Evolutionary conservation across 2,888 invertebrate species (phyloP).

Genomic region (Hypselothyrea guttata): DNA sequence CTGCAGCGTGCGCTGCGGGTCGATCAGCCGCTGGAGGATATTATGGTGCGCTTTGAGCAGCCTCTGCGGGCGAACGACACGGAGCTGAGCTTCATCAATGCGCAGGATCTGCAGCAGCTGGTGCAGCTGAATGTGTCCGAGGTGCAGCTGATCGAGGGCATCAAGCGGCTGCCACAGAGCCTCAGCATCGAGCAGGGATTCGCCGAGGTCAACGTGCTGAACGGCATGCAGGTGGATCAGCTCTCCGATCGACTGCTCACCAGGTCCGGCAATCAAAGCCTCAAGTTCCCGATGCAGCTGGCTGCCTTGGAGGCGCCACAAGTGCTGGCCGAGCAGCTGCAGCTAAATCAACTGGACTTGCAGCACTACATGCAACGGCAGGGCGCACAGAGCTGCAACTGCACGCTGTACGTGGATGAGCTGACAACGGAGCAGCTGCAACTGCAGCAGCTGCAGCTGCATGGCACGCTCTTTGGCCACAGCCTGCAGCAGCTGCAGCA

Average conservation of each 20-base stretch:
- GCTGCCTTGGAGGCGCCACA: slow-evolving; percentile 69
- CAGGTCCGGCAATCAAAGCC: slow-evolving; percentile 82
- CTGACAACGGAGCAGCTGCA: slow-evolving; percentile 45
- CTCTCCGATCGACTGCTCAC: slow-evolving; percentile 82
- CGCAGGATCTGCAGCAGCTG: slow-evolving; percentile 81
- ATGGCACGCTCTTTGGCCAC: slow-evolving; percentile 63
- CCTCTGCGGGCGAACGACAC: slow-evolving; percentile 79
- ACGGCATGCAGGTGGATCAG: slow-evolving; percentile 82
- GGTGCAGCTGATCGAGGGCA: slow-evolving; percentile 83
- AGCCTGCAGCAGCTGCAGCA: slow-evolving; percentile 52
- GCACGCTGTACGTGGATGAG: slow-evolving; percentile 53
- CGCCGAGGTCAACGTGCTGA: slow-evolving; percentile 81
- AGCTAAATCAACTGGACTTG: slow-evolving; percentile 35
- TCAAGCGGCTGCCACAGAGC: slow-evolving; percentile 82
- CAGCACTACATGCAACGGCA: slow-evolving; percentile 55
- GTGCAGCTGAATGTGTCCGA: slow-evolving; percentile 81
- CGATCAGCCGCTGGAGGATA: slow-evolving; percentile 59
- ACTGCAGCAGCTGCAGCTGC: slow-evolving; percentile 62
- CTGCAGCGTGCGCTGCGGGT: slow-evolving; percentile 66
- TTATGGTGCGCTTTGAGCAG: slow-evolving; percentile 70
- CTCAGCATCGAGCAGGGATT: slow-evolving; percentile 82
- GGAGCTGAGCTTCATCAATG: slow-evolving; percentile 82
- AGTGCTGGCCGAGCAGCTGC: slow-evolving; percentile 34
- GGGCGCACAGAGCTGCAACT: slow-evolving; percentile 59
- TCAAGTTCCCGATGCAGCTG: slow-evolving; percentile 82